Evolutionary conservation across 2,888 invertebrate genomes (phyloP).

Genomic region (Cephus spinipes): DNA sequence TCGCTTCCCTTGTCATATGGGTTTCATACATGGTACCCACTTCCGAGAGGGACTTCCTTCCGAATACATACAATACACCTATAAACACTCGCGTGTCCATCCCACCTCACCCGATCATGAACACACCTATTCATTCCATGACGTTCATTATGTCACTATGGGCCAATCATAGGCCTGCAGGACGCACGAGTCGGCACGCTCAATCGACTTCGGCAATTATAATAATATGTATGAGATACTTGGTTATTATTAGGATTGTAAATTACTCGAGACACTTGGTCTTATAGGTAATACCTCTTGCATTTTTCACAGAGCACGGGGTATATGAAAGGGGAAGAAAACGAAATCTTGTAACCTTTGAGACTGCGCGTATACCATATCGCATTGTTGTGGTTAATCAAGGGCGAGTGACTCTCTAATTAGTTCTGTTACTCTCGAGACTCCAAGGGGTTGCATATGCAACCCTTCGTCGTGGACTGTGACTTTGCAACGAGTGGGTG

Average conservation of each 20-base stretch:
- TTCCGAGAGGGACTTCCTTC: constrained; percentile 63
- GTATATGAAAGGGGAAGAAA: not conserved
- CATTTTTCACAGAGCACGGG: not conserved
- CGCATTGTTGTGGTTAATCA: not conserved
- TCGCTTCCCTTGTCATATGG: not conserved
- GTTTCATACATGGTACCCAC: constrained; percentile 31
- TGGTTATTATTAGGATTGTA: not conserved
- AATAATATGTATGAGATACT: not conserved
- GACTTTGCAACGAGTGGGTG: not conserved
- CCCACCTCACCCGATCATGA: constrained; percentile 10
- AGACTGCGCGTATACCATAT: not conserved
- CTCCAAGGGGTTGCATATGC: constrained; percentile 31
- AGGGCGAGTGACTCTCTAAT: constrained; percentile 50
- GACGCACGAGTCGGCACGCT: not conserved
- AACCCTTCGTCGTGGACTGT: not conserved
- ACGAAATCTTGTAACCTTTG: not conserved
- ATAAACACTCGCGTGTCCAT: not conserved
- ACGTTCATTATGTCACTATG: constrained; percentile 36
- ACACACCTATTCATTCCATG: constrained; percentile 9
- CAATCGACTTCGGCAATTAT: not conserved
- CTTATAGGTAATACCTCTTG: not conserved
- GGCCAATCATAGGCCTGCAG: constrained; percentile 11
- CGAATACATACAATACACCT: constrained; percentile 44
- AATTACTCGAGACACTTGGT: not conserved
- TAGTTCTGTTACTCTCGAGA: constrained; percentile 48